Percentiles rank a stretch among this genome's conserved stretches.
These are phyloP conservation scores for Trachelus troglodyta DNA, from an alignment of 2,888 invertebrate genomes.

Conservation along the genomic window DNA sequence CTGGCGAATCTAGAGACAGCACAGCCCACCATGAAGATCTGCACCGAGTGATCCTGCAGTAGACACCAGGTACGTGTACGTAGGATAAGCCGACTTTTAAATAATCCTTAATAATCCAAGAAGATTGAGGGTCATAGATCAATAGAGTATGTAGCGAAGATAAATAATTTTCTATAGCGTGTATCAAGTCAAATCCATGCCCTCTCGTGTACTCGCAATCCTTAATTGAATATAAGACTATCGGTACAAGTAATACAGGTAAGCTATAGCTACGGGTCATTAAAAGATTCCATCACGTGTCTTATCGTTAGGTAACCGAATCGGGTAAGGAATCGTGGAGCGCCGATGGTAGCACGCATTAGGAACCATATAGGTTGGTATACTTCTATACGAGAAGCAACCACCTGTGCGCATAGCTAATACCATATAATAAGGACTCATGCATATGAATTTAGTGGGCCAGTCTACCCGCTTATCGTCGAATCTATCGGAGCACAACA, in stretches of 20 bases:
- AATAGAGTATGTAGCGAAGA: neutral
- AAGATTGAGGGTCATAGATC: neutral
- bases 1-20: neutral
- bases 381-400: conserved; percentile 44
- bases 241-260: neutral
- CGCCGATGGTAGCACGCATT: neutral
- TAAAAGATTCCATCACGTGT: neutral
- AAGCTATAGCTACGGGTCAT: neutral
- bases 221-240: neutral
- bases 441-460: conserved; percentile 61
- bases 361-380: neutral
- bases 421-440: conserved; percentile 63
- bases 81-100: neutral
- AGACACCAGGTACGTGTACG: neutral
- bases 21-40: neutral
- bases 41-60: neutral
- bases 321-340: neutral
- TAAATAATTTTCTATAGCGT: neutral
- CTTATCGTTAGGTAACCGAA: neutral
- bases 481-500: conserved; percentile 49
- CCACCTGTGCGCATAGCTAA: conserved; percentile 65
- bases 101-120: neutral
- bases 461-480: conserved; percentile 53
- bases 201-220: neutral
- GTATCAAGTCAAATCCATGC: neutral